A percentile compares a stretch with the other conserved stretches of the same genome.
phyloP scores from a whole-genome alignment of 2,797 vertebrate genomes.

The Poecilia velifera region DNA sequence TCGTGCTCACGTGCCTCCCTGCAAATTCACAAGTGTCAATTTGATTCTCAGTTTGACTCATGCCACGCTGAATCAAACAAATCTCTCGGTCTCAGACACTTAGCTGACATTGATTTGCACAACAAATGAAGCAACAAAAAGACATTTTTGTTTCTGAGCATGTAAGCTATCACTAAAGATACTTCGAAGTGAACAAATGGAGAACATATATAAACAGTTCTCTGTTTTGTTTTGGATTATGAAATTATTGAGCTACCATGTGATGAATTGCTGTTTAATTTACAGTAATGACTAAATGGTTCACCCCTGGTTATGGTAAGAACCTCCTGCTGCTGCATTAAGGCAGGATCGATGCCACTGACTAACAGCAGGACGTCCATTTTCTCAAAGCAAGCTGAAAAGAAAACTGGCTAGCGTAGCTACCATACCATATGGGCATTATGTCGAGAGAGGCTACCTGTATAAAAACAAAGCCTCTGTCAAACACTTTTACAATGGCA shows the following conservation, averaged over 20 bases:
- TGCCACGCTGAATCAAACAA: slow-evolving; percentile 29
- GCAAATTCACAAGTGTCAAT: slow-evolving; percentile 13
- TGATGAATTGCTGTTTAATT: slow-evolving; percentile 22
- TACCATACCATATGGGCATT: background rate
- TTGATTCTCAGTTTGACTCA: slow-evolving; percentile 21
- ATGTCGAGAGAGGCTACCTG: background rate
- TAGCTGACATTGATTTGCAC: slow-evolving; percentile 41
- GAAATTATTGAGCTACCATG: slow-evolving; percentile 13
- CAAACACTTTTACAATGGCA: background rate
- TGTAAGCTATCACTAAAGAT: slow-evolving; percentile 13
- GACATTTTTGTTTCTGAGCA: slow-evolving; percentile 17
- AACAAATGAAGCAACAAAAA: slow-evolving; percentile 39
- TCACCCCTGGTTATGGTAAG: slow-evolving; percentile 27
- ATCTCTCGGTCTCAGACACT: slow-evolving; percentile 32
- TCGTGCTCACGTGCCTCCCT: slow-evolving; percentile 1
- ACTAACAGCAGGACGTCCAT: slow-evolving; percentile 28
- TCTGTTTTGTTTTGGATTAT: slow-evolving; percentile 9
- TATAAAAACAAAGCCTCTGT: background rate
- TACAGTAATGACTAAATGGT: slow-evolving; percentile 41
- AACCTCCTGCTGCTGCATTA: slow-evolving; percentile 7
- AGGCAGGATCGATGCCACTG: slow-evolving; percentile 37
- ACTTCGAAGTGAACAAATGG: background rate
- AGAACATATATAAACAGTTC: background rate
- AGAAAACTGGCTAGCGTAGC: background rate
- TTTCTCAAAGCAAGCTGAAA: background rate